phyloP scores from a whole-genome alignment of 2,797 vertebrate species.

The Pygocentrus nattereri region DNA sequence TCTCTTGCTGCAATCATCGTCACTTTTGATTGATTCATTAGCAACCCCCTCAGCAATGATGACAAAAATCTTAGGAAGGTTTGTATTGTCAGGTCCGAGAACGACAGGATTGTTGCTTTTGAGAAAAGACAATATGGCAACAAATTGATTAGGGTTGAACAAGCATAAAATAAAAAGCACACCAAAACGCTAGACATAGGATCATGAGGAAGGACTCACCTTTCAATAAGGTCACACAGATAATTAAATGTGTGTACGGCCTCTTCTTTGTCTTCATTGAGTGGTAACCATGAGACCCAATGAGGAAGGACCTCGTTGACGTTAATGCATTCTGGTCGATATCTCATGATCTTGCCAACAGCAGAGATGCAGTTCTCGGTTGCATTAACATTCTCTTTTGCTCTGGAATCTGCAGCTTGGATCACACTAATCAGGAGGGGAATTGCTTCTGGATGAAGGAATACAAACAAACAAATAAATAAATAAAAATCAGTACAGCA shows the following conservation, averaged over 20 bases:
- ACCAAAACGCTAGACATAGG: background rate
- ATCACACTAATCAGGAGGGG: constrained; percentile 93
- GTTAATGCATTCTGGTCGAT: constrained; percentile 91
- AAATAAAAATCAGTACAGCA: background rate
- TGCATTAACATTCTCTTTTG: constrained; percentile 97
- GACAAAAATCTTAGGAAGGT: constrained; percentile 94
- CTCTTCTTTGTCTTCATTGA: constrained; percentile 99
- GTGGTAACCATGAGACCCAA: constrained; percentile 97
- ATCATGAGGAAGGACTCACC: constrained; percentile 71
- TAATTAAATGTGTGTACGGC: constrained; percentile 96
- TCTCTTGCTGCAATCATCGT: constrained; percentile 93
- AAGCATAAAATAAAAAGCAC: background rate
- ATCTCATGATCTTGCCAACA: constrained; percentile 96
- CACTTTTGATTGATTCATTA: constrained; percentile 93
- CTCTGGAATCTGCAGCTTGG: constrained; percentile 90
- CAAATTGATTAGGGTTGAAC: background rate
- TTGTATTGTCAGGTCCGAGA: constrained; percentile 94
- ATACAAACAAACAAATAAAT: background rate
- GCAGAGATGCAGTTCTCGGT: constrained; percentile 99
- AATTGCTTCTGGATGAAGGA: constrained; percentile 85
- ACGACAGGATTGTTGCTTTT: constrained; percentile 95
- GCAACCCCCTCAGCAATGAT: constrained; percentile 97
- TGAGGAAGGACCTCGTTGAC: constrained; percentile 94
- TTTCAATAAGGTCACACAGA: constrained; percentile 97
- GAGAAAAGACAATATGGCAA: background rate